These are phyloP conservation scores for Venusia cambrica DNA, from an alignment of 2,888 invertebrate genomes.

Conservation along the genomic window DNA sequence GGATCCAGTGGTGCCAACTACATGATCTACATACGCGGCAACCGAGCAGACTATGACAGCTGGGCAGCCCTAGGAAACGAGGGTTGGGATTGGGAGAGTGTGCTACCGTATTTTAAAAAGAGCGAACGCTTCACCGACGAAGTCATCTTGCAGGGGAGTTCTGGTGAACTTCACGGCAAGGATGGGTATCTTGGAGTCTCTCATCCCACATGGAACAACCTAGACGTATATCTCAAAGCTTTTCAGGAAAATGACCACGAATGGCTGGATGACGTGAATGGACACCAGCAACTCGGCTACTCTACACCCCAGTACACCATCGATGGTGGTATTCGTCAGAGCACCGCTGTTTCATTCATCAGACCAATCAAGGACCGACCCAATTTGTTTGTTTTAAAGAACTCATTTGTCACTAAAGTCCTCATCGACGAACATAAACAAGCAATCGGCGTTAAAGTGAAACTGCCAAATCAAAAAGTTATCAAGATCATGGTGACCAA, in stretches of 20 bases:
- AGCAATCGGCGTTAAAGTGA: slow-evolving; percentile 36
- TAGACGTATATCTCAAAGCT: slow-evolving; percentile 19
- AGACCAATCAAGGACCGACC: slow-evolving; percentile 32
- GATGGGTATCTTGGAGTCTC: slow-evolving; percentile 29
- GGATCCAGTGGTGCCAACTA: slow-evolving; percentile 84
- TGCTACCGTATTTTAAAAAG: slow-evolving; percentile 40
- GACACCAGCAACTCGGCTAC: slow-evolving; percentile 36
- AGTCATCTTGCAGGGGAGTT: slow-evolving; percentile 10
- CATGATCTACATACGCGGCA: slow-evolving; percentile 84
- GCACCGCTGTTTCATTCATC: slow-evolving; percentile 36
- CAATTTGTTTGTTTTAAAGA: slow-evolving; percentile 39
- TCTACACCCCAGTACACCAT: slow-evolving; percentile 31
- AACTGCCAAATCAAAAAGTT: slow-evolving; percentile 22
- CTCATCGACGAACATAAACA: slow-evolving; percentile 31
- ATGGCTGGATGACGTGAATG: slow-evolving; percentile 36
- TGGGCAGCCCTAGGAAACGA: slow-evolving; percentile 77
- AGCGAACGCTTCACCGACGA: slow-evolving; percentile 28
- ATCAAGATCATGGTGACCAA: slow-evolving; percentile 28
- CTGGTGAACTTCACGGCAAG: slow-evolving; percentile 22
- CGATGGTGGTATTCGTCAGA: slow-evolving; percentile 33
- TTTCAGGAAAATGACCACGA: slow-evolving; percentile 28
- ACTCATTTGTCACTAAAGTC: slow-evolving; percentile 36
- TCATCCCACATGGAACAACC: slow-evolving; percentile 15
- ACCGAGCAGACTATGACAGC: slow-evolving; percentile 80
- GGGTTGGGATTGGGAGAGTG: slow-evolving; percentile 43